Base-by-base conservation (phyloP, 1,140 invertebrate genomes). In the Drosophila quadrilineata region DNA sequence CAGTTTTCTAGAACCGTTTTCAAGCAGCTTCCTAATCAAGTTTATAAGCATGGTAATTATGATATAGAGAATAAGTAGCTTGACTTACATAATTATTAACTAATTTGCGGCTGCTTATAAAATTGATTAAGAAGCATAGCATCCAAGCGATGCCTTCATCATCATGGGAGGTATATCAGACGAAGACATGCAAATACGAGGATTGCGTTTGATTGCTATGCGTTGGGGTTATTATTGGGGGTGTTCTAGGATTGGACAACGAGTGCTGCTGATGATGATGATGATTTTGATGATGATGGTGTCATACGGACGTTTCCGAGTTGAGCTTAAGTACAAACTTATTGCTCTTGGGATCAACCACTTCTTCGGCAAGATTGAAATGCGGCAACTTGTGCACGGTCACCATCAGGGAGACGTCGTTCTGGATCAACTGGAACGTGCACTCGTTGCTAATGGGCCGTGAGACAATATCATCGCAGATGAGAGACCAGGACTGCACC, bases 301-400 rank as follows among this genome's bases (percentile, higher is more conserved):
- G 88, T 94, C 94, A 99, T 88, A 99, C 98, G 33, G 97, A 98
- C 5, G 98, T 99, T 90, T 99, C 98, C 0, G 97, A 98, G 89
- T 98, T 99, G 0, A 99, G 90, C 82, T 97, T 92, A 40, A 99
- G 90, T 26, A 98, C 94, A 93, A 99, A 99, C 76, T 97, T 96
- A 90, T 99, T 98, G 64, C 94, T 96, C 89, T 98, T 82, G 0
- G 97, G 96, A 92, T 99, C 96, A 10, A 98, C 95, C 0, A 99
- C 94, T 91, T 99, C 97, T 90, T 99, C 97, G 0, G 95, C 95
- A 2, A 99, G 92, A 90, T 96, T 96, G 85, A 98, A 97, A 91
- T 98, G 96, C 0, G 98, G 98, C 69, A 99, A 88, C 68, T 93
- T 92, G 72, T 95, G 93, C 14, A 98, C 93, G 1, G 93, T 93